Conservation (phyloP, 2,888 invertebrate genomes). For the Tenthredo notha region DNA sequence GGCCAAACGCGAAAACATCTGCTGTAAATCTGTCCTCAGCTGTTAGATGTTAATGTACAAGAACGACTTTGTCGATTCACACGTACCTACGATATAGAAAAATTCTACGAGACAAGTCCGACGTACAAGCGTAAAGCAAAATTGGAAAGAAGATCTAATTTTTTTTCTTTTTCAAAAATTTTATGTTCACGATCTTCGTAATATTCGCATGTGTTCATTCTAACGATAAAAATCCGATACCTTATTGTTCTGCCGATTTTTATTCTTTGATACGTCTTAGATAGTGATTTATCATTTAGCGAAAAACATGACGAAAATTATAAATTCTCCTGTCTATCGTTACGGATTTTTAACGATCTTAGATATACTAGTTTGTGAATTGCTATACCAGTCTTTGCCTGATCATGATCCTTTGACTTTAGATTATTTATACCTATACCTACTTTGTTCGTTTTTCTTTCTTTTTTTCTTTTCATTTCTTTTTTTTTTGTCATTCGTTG, state of each 20-base stretch:
- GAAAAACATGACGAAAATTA: neutral
- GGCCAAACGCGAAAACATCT: conserved; percentile 48
- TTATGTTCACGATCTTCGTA: neutral
- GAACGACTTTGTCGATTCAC: conserved; percentile 15
- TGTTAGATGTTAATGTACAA: conserved; percentile 23
- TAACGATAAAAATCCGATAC: neutral
- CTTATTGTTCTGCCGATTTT: neutral
- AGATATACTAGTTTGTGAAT: neutral
- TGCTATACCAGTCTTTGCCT: neutral
- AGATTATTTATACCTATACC: conserved; percentile 2
- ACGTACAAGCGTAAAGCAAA: neutral
- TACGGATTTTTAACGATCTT: neutral
- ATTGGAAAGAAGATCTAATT: neutral
- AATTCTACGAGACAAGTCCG: neutral
- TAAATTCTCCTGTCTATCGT: neutral
- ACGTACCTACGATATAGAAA: neutral
- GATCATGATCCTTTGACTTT: neutral
- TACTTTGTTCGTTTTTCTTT: neutral
- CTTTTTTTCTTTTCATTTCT: neutral
- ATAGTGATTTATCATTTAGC: neutral
- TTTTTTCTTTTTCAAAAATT: neutral
- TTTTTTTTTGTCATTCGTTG: neutral
- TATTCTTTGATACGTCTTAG: neutral
- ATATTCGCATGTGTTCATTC: neutral
- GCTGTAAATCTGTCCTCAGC: conserved; percentile 53